These are phyloP conservation scores for Sipha flava DNA, from an alignment of 1,140 invertebrate genomes.

Conservation along the genomic window DNA sequence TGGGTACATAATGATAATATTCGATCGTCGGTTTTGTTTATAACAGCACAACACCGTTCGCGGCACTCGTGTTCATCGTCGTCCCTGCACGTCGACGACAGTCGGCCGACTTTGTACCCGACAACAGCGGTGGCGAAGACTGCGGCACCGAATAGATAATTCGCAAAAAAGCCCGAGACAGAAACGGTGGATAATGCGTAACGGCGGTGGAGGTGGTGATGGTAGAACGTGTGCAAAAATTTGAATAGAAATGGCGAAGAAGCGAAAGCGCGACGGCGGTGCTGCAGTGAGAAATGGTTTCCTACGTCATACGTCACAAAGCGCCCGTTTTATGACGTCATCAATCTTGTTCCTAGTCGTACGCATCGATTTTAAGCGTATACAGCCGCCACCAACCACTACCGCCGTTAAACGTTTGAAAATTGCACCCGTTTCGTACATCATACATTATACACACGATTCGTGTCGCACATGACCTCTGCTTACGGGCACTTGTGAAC, in stretches of 20 bases:
- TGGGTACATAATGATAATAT: no score
- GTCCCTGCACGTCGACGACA: no score
- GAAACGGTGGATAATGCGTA: no score
- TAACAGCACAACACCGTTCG: no score
- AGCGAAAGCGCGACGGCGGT: not conserved
- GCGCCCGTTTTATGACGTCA: slow-evolving; percentile 19
- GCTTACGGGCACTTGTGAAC: no score
- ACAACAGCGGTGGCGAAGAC: no score
- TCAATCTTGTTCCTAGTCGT: not conserved
- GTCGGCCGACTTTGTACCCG: no score
- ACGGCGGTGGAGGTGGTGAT: not conserved
- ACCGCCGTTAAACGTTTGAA: not conserved
- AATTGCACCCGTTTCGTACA: not conserved
- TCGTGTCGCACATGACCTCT: no score
- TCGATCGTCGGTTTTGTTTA: no score
- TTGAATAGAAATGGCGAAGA: not conserved
- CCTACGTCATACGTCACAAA: not conserved
- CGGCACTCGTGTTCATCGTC: no score
- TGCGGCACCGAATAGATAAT: no score
- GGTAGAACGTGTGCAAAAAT: not conserved
- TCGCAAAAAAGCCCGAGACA: no score
- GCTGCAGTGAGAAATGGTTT: not conserved
- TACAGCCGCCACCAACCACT: not conserved
- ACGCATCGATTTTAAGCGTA: not conserved
- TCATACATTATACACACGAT: not conserved